Evolutionary conservation across 2,888 invertebrate genomes (phyloP), one percentile per base, ranked within the genome.

Genomic region (Slavum lentiscoides): DNA sequence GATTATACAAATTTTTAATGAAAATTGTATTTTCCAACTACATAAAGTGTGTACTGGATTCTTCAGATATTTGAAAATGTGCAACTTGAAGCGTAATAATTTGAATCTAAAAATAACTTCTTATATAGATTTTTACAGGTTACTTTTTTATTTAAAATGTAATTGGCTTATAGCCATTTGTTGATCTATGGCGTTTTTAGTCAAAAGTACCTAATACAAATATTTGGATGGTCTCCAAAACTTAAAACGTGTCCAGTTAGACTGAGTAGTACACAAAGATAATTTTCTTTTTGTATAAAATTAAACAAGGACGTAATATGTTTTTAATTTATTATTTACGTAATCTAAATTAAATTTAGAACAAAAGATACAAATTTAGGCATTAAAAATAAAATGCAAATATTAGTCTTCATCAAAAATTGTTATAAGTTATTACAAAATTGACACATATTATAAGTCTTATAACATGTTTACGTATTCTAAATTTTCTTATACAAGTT

Each of bases 141-240:
- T 77, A 61, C 39, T 69, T 55, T 66, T 75, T 67, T 21, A 58
- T 75, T 64, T 43, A 23, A 67, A 59, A 15, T 55, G 43, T 43
- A 70, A 55, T 64, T 80, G 77, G 77, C 70, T 55, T 58, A 5
- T 23, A 39, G 69, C 77, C 77, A 69, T 55, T 70, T 37, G 64
- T 30, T 55, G 39, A 70, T 62, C 37, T 72, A 62, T 62, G 39
- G 55, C 55, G 55, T 23, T 80, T 80, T 70, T 64, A 72, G 62
- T 21, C 37, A 30, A 64, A 19, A 19, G 19, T 55, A 15, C 49
- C 49, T 49, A 80, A 70, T 80, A 62, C n/a, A 80, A 64, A 64
- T 80, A 69, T 62, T 80, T 80, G 77, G 62, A 64, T 21, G n/a
- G 23, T 13, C 9, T 80, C 77, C 77, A 80, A 62, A 69, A 59